A percentile compares a stretch with the other conserved stretches of the same genome.
Evolutionary conservation across 2,797 vertebrate genomes (phyloP).

Genomic region (Gymnodraco acuticeps): DNA sequence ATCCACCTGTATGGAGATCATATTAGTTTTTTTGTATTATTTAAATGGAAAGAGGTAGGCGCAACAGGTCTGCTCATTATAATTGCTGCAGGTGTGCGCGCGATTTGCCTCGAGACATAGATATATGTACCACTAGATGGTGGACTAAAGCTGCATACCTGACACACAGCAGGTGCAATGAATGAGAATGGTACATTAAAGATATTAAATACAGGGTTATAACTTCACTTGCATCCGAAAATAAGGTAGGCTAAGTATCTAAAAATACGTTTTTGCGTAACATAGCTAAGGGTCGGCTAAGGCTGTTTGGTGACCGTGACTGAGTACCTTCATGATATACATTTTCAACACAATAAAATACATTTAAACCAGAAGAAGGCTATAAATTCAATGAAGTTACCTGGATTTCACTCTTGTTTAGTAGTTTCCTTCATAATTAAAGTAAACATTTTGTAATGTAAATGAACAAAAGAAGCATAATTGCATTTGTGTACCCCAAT

Average conservation of each 20-base stretch:
- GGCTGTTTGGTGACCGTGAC: not conserved
- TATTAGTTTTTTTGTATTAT: not conserved
- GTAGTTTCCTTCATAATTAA: not conserved
- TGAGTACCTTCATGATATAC: not conserved
- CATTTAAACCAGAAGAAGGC: not conserved
- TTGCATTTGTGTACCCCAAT: not conserved
- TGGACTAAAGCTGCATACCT: slow-evolving; percentile 64
- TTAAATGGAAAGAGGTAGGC: not conserved
- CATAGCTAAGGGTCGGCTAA: not conserved
- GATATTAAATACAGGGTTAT: not conserved
- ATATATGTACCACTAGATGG: slow-evolving; percentile 73
- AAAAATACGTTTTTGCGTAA: not conserved
- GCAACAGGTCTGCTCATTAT: slow-evolving; percentile 68
- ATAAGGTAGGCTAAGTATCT: not conserved
- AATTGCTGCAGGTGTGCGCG: not conserved
- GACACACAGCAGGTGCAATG: slow-evolving; percentile 1
- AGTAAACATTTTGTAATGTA: not conserved
- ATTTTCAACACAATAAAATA: not conserved
- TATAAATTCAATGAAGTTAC: not conserved
- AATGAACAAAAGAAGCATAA: not conserved
- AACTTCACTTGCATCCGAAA: not conserved
- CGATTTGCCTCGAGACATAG: not conserved
- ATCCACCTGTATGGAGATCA: not conserved
- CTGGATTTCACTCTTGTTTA: not conserved
- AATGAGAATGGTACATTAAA: not conserved